Percentiles rank a stretch among this genome's conserved stretches.
These are phyloP conservation scores for Sthenelais limicola DNA, from an alignment of 2,888 invertebrate species.

Conservation along the genomic window DNA sequence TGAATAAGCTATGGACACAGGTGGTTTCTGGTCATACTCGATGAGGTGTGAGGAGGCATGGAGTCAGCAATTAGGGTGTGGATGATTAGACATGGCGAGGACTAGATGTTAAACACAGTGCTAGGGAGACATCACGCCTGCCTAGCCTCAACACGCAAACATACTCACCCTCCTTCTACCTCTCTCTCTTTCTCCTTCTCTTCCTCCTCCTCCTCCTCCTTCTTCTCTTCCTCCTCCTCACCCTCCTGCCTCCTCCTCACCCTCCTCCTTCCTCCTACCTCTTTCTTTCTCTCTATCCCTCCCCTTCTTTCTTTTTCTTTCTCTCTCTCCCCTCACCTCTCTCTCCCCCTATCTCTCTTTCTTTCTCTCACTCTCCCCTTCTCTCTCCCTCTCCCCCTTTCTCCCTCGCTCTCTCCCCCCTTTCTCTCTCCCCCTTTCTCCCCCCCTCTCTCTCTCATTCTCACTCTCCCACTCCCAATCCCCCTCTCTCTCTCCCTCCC, in stretches of 20 bases:
- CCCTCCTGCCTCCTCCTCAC: neutral
- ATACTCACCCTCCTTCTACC: neutral
- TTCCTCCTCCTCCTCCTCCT: conserved; percentile 1
- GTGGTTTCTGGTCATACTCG: no score
- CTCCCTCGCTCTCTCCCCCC: neutral
- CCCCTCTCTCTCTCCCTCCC: no score
- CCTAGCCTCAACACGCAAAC: neutral
- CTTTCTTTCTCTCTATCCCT: neutral
- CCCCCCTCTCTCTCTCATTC: no score
- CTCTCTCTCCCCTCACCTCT: neutral
- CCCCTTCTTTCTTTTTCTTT: neutral
- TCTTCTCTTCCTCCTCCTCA: neutral
- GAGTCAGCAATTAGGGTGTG: no score
- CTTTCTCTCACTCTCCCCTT: neutral
- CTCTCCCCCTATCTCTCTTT: neutral
- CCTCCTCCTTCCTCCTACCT: neutral
- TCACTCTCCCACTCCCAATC: no score
- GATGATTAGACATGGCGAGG: no score
- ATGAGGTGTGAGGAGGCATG: no score
- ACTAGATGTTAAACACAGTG: no score
- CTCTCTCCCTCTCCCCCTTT: neutral
- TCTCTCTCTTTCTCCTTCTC: neutral
- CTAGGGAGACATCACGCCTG: no score
- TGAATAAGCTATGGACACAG: no score
- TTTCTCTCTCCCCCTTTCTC: conserved; percentile 1